phyloP scores from a whole-genome alignment of 2,113 vertebrate species.

The Formicarius rufipectus region DNA sequence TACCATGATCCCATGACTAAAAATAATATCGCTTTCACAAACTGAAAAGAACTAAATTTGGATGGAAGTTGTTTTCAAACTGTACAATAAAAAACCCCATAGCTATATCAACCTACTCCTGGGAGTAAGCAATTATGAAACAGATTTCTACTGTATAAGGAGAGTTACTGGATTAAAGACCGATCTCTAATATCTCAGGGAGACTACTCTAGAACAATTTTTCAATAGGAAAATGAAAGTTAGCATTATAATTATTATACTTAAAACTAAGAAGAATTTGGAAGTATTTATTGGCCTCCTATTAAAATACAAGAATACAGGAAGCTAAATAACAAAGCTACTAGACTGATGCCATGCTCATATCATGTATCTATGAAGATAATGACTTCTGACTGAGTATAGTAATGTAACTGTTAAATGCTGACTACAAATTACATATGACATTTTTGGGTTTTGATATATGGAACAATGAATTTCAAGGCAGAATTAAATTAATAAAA shows the following conservation, averaged over 20 bases:
- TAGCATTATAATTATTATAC: neutral
- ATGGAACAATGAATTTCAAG: neutral
- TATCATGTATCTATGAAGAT: neutral
- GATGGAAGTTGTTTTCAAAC: neutral
- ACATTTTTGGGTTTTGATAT: neutral
- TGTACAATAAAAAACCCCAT: neutral
- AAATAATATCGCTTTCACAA: neutral
- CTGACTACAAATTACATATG: neutral
- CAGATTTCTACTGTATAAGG: neutral
- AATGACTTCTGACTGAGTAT: neutral
- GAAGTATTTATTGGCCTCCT: neutral
- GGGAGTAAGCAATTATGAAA: neutral
- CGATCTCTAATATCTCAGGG: neutral
- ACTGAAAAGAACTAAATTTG: neutral
- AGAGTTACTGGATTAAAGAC: neutral
- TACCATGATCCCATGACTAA: neutral
- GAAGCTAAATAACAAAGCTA: neutral
- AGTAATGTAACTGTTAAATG: neutral
- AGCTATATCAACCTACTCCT: neutral
- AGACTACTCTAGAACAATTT: neutral
- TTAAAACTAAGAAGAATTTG: neutral
- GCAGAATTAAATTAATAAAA: neutral
- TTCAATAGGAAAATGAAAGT: neutral
- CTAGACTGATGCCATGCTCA: neutral
- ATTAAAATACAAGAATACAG: neutral